phyloP scores from a whole-genome alignment of 2,113 vertebrate species.

The Vulpes lagopus region DNA sequence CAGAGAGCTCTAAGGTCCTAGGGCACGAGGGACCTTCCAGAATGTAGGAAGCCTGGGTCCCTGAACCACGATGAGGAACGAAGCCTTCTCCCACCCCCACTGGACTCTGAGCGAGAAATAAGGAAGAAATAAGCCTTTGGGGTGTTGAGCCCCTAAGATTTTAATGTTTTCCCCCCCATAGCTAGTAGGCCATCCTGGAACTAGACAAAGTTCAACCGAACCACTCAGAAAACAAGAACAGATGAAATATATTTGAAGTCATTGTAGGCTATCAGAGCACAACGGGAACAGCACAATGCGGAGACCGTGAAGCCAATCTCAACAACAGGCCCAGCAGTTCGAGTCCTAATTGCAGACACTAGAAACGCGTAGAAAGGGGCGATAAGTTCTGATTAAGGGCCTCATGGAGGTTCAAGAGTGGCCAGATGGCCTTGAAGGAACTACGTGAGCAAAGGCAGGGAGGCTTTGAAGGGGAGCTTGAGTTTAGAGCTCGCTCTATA shows the following conservation, averaged over 20 bases:
- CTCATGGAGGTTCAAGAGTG: not conserved
- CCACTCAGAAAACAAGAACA: not conserved
- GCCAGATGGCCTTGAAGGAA: not conserved
- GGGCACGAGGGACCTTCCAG: not conserved
- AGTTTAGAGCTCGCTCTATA: not conserved
- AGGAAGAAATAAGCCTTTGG: not conserved
- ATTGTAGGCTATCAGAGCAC: not conserved
- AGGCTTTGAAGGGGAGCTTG: not conserved
- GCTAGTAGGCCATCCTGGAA: not conserved
- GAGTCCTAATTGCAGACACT: not conserved
- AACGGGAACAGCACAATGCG: not conserved
- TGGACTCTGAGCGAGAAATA: not conserved
- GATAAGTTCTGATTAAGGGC: not conserved
- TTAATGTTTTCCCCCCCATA: not conserved
- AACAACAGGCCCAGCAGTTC: not conserved
- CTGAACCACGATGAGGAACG: not conserved
- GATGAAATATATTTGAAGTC: not conserved
- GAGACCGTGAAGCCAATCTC: not conserved
- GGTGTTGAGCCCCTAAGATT: not conserved
- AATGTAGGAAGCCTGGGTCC: not conserved
- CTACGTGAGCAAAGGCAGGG: not conserved
- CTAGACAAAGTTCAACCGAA: not conserved
- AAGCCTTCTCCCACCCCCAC: not conserved
- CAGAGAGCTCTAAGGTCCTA: not conserved
- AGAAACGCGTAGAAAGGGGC: not conserved